Base-by-base conservation (phyloP, 2,888 invertebrate species). In the Dasysyrphus tricinctus region DNA sequence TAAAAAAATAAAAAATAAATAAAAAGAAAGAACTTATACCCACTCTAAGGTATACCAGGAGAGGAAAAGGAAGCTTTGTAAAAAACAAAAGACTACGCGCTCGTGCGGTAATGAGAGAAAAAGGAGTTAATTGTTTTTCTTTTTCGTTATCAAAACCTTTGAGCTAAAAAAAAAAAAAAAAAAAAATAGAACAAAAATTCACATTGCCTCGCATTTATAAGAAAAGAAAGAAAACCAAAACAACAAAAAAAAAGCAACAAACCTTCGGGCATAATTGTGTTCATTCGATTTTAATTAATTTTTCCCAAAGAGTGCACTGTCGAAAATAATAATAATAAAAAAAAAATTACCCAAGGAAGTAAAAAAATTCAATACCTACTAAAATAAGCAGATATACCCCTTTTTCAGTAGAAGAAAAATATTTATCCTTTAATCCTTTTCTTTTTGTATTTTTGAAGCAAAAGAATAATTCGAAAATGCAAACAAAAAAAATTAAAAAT, bases 281-380 rank as follows among this genome's bases (percentile, higher is more conserved):
- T 78, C 78, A 78, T 86, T 86, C 74, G 78, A 86, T 86, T 86
- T 86, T 86, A 86, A 86, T 86, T 86, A 86, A 86, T 82, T 86
- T 85, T 81, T 81, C 59, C 59, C 59, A 75, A 56, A 78, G 74
- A 59, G 57, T 19, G 1, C 24, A 11, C 12, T 24, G 73, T 72
- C 65, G 54, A 24, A 49, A 19, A 77, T 29, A 51, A 19, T 5
- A 19, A 5, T 3, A 49, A 19, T 7, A 56, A 39, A 32, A 16
- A 49, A 39, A 75, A 61, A 72, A 63, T 32, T 42, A 57, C n/a
- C 8, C 7, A 63, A 44, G 51, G 47, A 80, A 70, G 72, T 42
- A 34, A 54, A 57, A 79, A 76, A 80, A 44, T 42, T 29, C 37
- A 70, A 69, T 70, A 72, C 70, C 65, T 24, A 24, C 24, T 24